A percentile compares a stretch with the other conserved stretches of the same genome.
Conservation (phyloP, 2,888 invertebrate genomes). For the Gari tellinella region DNA sequence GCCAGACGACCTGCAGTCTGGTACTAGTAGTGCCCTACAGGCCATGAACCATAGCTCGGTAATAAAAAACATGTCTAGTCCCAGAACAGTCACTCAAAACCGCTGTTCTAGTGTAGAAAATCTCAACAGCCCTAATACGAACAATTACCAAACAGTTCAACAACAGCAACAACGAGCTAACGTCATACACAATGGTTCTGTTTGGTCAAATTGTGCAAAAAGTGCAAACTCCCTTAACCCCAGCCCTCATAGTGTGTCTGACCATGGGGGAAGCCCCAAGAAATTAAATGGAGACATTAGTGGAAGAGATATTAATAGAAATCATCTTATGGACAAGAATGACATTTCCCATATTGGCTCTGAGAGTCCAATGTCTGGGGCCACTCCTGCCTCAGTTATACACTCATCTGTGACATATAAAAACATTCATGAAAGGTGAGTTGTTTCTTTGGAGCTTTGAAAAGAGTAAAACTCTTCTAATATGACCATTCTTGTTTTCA, state of each 20-base stretch:
- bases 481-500: no score
- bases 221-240: conserved; percentile 58
- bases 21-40: conserved; percentile 37
- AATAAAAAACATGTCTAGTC: conserved; percentile 73
- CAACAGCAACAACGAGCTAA: conserved; percentile 56
- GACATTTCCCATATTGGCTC: conserved; percentile 54
- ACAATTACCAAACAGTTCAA: conserved; percentile 49
- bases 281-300: conserved; percentile 58
- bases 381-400: conserved; percentile 79
- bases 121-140: conserved; percentile 62
- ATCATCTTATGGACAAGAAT: conserved; percentile 53
- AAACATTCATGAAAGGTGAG: conserved; percentile 66
- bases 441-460: no score
- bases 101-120: conserved; percentile 64
- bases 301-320: conserved; percentile 50
- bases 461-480: no score
- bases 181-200: conserved; percentile 64
- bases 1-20: conserved; percentile 44
- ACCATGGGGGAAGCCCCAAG: conserved; percentile 65
- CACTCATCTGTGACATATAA: conserved; percentile 72
- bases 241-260: conserved; percentile 67
- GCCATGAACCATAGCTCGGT: conserved; percentile 70
- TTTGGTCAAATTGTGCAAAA: conserved; percentile 70
- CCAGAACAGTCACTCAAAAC: conserved; percentile 54
- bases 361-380: conserved; percentile 73